These are phyloP conservation scores for Leontopithecus rosalia DNA, from an alignment of 2,797 vertebrate species.

Conservation along the genomic window DNA sequence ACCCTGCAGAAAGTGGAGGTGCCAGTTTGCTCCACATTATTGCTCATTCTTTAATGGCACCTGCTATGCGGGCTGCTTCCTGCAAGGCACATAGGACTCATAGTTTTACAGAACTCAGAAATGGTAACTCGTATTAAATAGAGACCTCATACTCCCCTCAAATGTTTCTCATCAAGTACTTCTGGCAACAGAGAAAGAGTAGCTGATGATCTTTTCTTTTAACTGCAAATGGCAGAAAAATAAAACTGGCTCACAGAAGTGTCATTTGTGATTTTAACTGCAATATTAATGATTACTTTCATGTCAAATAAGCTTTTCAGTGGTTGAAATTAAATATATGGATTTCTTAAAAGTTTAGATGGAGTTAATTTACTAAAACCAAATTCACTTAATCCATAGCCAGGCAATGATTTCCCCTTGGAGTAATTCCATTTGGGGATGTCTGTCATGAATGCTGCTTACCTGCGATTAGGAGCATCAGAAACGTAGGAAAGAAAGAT, in stretches of 20 bases:
- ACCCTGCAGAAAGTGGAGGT: conserved; percentile 39
- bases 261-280: conserved; percentile 55
- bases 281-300: conserved; percentile 52
- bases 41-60: conserved; percentile 2
- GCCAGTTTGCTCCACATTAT: neutral
- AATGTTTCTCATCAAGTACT: conserved; percentile 11
- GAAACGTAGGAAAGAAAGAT: conserved; percentile 59
- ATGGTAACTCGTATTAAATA: neutral
- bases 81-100: neutral
- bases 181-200: conserved; percentile 48
- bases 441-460: conserved; percentile 68
- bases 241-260: neutral
- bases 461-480: conserved; percentile 56
- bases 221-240: conserved; percentile 11
- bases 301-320: conserved; percentile 4
- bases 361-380: conserved; percentile 22
- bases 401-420: conserved; percentile 37
- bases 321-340: conserved; percentile 14
- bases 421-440: conserved; percentile 71
- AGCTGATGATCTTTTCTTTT: conserved; percentile 32
- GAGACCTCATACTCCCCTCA: neutral
- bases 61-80: conserved; percentile 31
- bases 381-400: conserved; percentile 42
- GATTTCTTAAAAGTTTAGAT: conserved; percentile 51
- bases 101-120: conserved; percentile 22